A percentile compares a stretch with the other conserved stretches of the same genome.
These are phyloP conservation scores for Achatina immaculata DNA, from an alignment of 1,140 invertebrate genomes.

Conservation along the genomic window DNA sequence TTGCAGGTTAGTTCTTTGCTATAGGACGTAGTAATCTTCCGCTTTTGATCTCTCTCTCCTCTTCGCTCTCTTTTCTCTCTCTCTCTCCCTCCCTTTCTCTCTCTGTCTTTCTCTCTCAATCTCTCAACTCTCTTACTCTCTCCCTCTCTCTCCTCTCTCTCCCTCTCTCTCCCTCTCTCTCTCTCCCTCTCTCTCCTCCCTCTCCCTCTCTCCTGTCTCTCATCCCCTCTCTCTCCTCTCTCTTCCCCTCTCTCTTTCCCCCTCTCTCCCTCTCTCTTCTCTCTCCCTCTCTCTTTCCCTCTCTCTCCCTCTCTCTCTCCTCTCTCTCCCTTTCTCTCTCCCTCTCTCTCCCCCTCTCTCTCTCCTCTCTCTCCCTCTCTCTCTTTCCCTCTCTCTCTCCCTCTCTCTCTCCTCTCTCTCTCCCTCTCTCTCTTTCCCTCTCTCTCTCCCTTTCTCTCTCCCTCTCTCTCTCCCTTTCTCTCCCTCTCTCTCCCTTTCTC, in stretches of 20 bases:
- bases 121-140: no score
- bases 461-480: no score
- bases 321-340: background rate
- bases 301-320: constrained; percentile 21
- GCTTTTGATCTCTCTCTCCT: background rate
- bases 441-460: no score
- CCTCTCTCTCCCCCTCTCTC: background rate
- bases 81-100: background rate
- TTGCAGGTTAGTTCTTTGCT: no score
- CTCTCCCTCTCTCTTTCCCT: constrained; percentile 17
- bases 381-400: background rate
- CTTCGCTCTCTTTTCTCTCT: constrained; percentile 1
- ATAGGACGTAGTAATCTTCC: no score
- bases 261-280: background rate
- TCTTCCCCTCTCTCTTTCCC: background rate
- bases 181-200: background rate
- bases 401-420: constrained; percentile 1
- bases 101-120: no score
- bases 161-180: background rate
- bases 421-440: background rate
- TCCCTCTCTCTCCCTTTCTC: no score
- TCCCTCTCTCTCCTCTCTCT: background rate
- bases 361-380: background rate
- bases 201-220: no score
- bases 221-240: background rate